Evolutionary conservation across 2,113 vertebrate genomes (phyloP).

Genomic region (Balaeniceps rex): DNA sequence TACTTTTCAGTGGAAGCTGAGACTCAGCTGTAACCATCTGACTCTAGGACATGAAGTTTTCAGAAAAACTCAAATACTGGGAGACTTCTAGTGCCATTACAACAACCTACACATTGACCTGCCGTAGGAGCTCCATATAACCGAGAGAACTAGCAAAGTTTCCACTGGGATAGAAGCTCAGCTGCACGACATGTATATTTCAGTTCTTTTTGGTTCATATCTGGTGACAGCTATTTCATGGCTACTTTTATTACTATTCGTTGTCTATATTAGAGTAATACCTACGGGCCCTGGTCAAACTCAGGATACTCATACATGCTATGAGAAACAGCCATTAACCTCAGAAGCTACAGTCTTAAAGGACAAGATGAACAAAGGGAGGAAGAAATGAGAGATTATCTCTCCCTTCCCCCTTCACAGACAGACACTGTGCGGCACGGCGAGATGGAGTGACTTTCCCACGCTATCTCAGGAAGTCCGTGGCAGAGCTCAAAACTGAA

Average conservation of each 20-base stretch:
- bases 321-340: not conserved
- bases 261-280: not conserved
- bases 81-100: not conserved
- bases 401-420: not conserved
- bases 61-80: not conserved
- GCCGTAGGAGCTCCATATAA: not conserved
- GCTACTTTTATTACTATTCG: not conserved
- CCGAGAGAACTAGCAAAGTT: not conserved
- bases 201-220: not conserved
- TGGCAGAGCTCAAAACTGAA: not conserved
- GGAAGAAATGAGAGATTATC: slow-evolving; percentile 19
- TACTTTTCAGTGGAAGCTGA: not conserved
- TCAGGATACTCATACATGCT: not conserved
- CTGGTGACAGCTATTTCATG: not conserved
- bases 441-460: not conserved
- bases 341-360: not conserved
- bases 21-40: not conserved
- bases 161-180: not conserved
- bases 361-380: slow-evolving; percentile 22
- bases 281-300: not conserved
- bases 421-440: not conserved
- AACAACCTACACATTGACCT: not conserved
- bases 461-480: not conserved
- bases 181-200: not conserved
- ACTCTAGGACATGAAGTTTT: not conserved